A percentile compares a stretch with the other conserved stretches of the same genome.
Conservation (phyloP, 2,113 vertebrate genomes). For the Struthio camelus region DNA sequence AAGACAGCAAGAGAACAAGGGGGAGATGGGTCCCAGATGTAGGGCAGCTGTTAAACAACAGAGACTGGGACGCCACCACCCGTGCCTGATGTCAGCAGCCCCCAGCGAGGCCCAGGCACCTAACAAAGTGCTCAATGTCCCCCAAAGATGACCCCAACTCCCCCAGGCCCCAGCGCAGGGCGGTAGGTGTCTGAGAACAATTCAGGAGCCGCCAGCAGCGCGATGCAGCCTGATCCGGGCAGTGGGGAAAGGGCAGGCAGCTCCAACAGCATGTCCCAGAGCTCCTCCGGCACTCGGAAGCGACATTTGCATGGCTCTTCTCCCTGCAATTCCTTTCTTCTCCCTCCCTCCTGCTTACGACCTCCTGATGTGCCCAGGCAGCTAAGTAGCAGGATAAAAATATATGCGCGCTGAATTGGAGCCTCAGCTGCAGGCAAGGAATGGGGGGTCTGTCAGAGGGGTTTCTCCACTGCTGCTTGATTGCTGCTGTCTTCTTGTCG, state of each 20-base stretch:
- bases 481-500: background rate
- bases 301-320: background rate
- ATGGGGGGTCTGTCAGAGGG: background rate
- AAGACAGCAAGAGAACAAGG: background rate
- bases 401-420: background rate
- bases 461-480: background rate
- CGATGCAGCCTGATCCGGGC: background rate
- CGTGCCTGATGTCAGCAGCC: background rate
- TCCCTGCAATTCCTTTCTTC: background rate
- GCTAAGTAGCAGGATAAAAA: background rate
- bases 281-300: fast-evolving
- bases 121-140: background rate
- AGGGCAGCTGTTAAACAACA: background rate
- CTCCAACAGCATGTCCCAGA: background rate
- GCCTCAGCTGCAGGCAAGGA: background rate
- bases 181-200: no score
- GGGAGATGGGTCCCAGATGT: background rate
- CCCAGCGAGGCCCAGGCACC: background rate
- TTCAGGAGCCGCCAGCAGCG: fast-evolving
- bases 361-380: no score
- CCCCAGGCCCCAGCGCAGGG: no score
- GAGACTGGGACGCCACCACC: no score
- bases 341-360: background rate
- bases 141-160: background rate
- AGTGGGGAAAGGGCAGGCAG: background rate